These are phyloP conservation scores for Mus spicilegus DNA, from an alignment of 2,113 vertebrate species.

Conservation along the genomic window DNA sequence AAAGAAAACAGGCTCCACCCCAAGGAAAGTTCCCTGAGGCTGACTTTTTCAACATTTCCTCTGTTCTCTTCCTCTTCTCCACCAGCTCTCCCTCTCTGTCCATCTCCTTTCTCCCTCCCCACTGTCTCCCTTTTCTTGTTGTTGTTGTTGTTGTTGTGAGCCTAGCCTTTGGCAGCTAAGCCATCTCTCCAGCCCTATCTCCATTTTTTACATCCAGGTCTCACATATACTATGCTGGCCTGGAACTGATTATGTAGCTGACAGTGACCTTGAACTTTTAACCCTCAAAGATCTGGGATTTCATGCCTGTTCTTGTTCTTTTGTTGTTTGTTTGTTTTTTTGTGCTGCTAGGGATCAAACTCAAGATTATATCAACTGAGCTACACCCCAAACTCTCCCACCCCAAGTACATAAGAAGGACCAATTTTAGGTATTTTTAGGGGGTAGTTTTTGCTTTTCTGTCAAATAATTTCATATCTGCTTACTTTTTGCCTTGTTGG, in stretches of 20 bases:
- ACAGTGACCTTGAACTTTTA: neutral
- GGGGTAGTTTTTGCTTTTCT: slow-evolving; percentile 9
- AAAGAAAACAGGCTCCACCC: neutral
- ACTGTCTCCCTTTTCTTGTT: neutral
- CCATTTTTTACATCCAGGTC: neutral
- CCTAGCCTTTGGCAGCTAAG: neutral
- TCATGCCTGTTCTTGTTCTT: neutral
- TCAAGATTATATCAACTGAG: neutral
- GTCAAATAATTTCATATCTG: slow-evolving; percentile 24
- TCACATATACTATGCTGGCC: neutral
- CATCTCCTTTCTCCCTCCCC: too few species aligned
- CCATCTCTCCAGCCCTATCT: neutral
- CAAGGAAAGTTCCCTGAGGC: neutral
- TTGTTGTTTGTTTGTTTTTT: neutral
- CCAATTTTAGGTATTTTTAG: slow-evolving; percentile 2
- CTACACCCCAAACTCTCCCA: neutral
- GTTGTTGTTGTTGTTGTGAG: neutral
- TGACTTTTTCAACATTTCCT: slow-evolving; percentile 43
- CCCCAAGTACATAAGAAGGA: neutral
- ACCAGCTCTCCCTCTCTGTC: neutral
- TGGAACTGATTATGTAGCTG: neutral
- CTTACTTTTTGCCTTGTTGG: neutral
- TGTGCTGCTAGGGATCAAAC: neutral
- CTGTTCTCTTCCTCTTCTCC: neutral
- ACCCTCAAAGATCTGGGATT: neutral